phyloP scores from a whole-genome alignment of 2,797 vertebrate species.

The Lemur catta region DNA sequence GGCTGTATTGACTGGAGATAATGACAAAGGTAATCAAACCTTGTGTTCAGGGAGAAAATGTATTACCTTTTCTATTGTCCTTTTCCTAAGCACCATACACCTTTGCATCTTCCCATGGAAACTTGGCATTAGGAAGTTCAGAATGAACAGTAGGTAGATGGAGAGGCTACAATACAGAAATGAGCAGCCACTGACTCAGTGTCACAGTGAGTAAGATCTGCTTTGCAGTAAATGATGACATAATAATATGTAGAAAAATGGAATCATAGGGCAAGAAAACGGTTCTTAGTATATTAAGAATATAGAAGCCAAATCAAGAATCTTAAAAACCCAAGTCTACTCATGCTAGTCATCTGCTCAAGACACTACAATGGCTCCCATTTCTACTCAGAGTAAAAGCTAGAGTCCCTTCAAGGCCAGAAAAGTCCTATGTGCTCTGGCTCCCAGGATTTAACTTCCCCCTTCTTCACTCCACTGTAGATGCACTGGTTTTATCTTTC shows the following conservation, averaged over 20 bases:
- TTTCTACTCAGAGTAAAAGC: not conserved
- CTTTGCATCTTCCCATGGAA: not conserved
- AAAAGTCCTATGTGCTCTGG: not conserved
- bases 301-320: not conserved
- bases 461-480: not conserved
- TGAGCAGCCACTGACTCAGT: not conserved
- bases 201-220: not conserved
- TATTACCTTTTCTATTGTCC: not conserved
- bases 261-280: not conserved
- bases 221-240: not conserved
- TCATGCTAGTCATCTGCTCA: not conserved
- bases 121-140: not conserved
- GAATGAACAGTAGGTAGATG: not conserved
- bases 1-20: constrained; percentile 32
- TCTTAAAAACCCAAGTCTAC: constrained; percentile 9
- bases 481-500: not conserved
- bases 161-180: not conserved
- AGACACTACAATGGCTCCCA: not conserved
- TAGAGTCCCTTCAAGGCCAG: not conserved
- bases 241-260: not conserved
- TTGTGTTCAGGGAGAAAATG: not conserved
- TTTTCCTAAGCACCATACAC: not conserved
- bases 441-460: not conserved
- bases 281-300: not conserved
- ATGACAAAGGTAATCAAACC: constrained; percentile 62